These are phyloP conservation scores for Trichogramma evanescens DNA, from an alignment of 2,888 invertebrate genomes.

Conservation along the genomic window DNA sequence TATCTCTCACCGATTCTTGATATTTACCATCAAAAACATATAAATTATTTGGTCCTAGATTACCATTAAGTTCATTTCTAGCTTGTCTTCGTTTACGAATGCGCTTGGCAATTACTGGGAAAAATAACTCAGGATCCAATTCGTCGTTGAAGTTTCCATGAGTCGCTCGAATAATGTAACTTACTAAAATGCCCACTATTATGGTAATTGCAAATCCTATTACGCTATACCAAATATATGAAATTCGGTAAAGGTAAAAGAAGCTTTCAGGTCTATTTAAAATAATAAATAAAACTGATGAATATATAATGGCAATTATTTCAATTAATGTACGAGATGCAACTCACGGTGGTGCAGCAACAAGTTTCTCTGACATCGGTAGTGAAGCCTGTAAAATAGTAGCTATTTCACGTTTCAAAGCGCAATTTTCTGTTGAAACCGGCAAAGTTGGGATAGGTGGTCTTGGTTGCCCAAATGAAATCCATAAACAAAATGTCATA, in stretches of 20 bases:
- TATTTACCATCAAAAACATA: slow-evolving; percentile 13
- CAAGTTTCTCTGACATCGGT: background rate
- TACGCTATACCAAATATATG: slow-evolving; percentile 81
- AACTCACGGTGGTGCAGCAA: no score
- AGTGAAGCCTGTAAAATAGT: background rate
- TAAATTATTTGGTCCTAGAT: background rate
- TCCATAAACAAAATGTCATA: slow-evolving; percentile 67
- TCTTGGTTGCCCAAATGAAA: slow-evolving; percentile 76
- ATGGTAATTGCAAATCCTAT: slow-evolving; percentile 69
- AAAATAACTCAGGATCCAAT: slow-evolving; percentile 37
- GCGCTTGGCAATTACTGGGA: slow-evolving; percentile 32
- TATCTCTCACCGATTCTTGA: background rate
- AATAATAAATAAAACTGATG: background rate
- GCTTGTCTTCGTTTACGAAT: slow-evolving; percentile 25
- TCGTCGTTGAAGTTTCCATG: background rate
- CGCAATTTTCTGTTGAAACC: slow-evolving; percentile 56
- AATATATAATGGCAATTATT: no score
- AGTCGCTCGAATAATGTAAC: slow-evolving; percentile 24
- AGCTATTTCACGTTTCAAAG: slow-evolving; percentile 8
- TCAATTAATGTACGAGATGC: no score
- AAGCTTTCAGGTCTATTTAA: background rate
- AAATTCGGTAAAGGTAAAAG: slow-evolving; percentile 38
- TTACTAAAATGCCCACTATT: slow-evolving; percentile 60
- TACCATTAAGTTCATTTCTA: background rate
- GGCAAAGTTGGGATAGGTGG: slow-evolving; percentile 55